Percentiles rank a stretch among this genome's conserved stretches.
phyloP scores from a whole-genome alignment of 2,888 invertebrate genomes.

The Neoscelio sp. region DNA sequence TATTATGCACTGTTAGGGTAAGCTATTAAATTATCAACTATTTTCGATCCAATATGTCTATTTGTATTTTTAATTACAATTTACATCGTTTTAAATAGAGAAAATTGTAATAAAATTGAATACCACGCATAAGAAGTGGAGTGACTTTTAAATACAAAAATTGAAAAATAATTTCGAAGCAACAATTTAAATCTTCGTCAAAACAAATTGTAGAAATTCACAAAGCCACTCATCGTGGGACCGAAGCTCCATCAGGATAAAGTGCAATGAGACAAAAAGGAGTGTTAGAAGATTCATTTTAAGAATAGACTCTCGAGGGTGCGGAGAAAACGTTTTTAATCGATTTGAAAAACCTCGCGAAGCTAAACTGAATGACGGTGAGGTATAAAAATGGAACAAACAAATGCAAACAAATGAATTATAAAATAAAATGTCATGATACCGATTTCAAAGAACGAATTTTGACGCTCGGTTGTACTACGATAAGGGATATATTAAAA shows the following conservation, averaged over 20 bases:
- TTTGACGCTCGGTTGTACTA: constrained; percentile 19
- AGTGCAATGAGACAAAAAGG: constrained; percentile 41
- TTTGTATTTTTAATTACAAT: too few species aligned
- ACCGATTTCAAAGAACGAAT: constrained; percentile 30
- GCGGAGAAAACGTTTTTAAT: constrained; percentile 18
- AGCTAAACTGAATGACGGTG: constrained; percentile 6
- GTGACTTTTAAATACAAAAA: neutral
- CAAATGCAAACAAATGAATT: constrained; percentile 31
- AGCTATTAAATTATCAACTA: too few species aligned
- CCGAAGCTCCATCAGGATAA: constrained; percentile 23
- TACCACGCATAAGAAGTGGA: too few species aligned
- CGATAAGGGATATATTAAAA: constrained; percentile 77
- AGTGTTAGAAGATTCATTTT: constrained; percentile 33
- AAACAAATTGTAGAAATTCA: constrained; percentile 24
- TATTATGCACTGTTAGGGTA: too few species aligned
- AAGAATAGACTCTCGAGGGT: constrained; percentile 42
- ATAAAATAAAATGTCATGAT: constrained; percentile 25
- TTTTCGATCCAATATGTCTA: neutral
- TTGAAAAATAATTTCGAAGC: neutral
- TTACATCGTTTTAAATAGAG: too few species aligned
- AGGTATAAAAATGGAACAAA: constrained; percentile 13
- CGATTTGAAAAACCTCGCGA: constrained; percentile 21
- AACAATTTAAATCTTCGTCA: constrained; percentile 20
- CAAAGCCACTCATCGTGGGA: constrained; percentile 17
- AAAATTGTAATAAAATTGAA: too few species aligned